These are phyloP conservation scores for Grantiella picta DNA, from an alignment of 2,113 vertebrate species.

Conservation along the genomic window DNA sequence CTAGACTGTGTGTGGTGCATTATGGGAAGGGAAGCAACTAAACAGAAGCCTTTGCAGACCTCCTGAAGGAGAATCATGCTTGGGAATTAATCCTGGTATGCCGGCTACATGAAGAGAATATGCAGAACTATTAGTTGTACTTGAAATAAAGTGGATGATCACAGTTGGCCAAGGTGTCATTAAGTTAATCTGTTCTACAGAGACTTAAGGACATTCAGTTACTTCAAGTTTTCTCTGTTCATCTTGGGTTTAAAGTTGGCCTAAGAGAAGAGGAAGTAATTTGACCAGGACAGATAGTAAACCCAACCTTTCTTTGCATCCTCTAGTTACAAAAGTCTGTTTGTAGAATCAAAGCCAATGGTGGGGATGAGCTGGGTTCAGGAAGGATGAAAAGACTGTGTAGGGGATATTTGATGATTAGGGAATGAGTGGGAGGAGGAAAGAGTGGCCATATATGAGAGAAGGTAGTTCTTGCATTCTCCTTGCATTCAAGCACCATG, in stretches of 20 bases:
- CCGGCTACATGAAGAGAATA: rapidly evolving
- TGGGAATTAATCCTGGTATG: background rate
- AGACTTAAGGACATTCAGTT: background rate
- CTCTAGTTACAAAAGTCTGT: background rate
- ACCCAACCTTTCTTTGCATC: background rate
- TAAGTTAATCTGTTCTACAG: rapidly evolving
- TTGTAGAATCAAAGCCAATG: background rate
- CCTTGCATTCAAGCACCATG: background rate
- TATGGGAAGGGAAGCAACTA: background rate
- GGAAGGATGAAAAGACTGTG: background rate
- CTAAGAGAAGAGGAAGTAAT: background rate
- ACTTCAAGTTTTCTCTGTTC: background rate
- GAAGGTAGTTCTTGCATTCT: background rate
- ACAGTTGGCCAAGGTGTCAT: background rate
- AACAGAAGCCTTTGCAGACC: background rate
- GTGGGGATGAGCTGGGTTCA: background rate
- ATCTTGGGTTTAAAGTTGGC: background rate
- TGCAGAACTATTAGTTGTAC: background rate
- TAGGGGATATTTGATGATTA: background rate
- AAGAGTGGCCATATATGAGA: background rate
- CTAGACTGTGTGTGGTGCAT: background rate
- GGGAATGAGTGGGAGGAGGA: background rate
- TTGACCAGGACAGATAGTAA: background rate
- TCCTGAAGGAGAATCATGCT: background rate
- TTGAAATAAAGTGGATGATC: background rate